Evolutionary conservation across 2,888 invertebrate species (phyloP).

Genomic region (Chirona hameri): DNA sequence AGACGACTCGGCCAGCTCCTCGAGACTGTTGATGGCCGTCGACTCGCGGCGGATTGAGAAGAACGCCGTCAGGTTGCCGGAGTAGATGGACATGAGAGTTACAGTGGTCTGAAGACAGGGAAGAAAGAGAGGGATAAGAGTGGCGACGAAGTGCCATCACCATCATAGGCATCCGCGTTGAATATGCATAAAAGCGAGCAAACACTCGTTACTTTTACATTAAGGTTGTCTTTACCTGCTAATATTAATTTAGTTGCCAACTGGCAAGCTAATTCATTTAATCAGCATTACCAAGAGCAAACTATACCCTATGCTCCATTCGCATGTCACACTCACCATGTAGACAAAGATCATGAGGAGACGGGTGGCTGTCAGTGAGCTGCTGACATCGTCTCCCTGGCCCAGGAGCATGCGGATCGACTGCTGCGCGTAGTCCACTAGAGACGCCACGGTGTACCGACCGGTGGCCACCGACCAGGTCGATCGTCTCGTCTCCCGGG

Average conservation of each 20-base stretch:
- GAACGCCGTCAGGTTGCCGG: slow-evolving; percentile 8
- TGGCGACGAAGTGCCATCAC: too few relatives aligned
- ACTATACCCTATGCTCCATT: too few relatives aligned
- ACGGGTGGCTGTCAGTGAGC: not conserved
- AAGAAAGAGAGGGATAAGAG: too few relatives aligned
- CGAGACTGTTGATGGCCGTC: not conserved
- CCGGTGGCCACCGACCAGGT: not conserved
- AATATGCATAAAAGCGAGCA: too few relatives aligned
- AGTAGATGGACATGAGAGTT: not conserved
- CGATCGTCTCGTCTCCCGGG: too few relatives aligned
- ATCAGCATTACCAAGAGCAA: too few relatives aligned
- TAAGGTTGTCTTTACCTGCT: too few relatives aligned
- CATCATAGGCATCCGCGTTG: too few relatives aligned
- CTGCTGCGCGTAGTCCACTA: not conserved
- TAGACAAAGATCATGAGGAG: not conserved
- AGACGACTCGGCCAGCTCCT: not conserved
- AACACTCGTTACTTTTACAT: too few relatives aligned
- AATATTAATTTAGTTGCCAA: too few relatives aligned
- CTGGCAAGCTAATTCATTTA: too few relatives aligned
- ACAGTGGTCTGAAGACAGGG: not conserved
- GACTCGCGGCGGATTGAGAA: not conserved
- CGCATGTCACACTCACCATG: slow-evolving; percentile 7
- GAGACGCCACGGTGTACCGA: not conserved
- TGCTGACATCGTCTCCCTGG: slow-evolving; percentile 2
- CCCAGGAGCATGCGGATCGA: slow-evolving; percentile 4